Evolutionary conservation across 2,797 vertebrate genomes (phyloP).

Genomic region (Nasua narica): DNA sequence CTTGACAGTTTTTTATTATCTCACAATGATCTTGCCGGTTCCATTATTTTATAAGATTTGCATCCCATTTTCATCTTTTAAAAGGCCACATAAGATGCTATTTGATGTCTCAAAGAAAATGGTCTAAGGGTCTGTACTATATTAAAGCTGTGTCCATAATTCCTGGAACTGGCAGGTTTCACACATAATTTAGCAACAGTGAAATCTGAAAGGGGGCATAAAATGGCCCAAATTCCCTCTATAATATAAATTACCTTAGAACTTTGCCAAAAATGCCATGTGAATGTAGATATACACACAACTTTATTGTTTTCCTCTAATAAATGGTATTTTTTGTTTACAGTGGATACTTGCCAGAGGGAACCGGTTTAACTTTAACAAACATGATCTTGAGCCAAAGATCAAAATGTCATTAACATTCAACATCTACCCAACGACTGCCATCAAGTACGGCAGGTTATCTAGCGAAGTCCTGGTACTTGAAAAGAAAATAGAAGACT

Average conservation of each 20-base stretch:
- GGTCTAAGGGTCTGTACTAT: neutral
- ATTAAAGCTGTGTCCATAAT: conserved; percentile 47
- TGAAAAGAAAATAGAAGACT: neutral
- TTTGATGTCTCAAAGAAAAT: conserved; percentile 26
- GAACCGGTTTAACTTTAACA: conserved; percentile 64
- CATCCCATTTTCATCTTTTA: conserved; percentile 36
- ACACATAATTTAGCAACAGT: conserved; percentile 59
- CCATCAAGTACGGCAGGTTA: neutral
- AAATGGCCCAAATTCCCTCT: conserved; percentile 52
- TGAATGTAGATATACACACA: conserved; percentile 42
- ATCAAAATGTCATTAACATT: conserved; percentile 44
- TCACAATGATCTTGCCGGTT: conserved; percentile 27
- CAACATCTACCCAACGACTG: conserved; percentile 26
- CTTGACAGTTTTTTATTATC: conserved; percentile 13
- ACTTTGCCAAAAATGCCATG: conserved; percentile 53
- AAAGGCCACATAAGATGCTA: conserved; percentile 43
- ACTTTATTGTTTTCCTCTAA: conserved; percentile 49
- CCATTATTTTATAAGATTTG: conserved; percentile 41
- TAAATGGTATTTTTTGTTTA: conserved; percentile 59
- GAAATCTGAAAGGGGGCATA: conserved; percentile 45
- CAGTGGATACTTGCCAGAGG: conserved; percentile 54
- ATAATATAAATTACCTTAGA: conserved; percentile 47
- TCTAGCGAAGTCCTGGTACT: conserved; percentile 9
- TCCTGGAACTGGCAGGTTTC: conserved; percentile 55
- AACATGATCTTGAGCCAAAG: conserved; percentile 57